phyloP scores from a whole-genome alignment of 2,113 vertebrate genomes.

The Jacana jacana region DNA sequence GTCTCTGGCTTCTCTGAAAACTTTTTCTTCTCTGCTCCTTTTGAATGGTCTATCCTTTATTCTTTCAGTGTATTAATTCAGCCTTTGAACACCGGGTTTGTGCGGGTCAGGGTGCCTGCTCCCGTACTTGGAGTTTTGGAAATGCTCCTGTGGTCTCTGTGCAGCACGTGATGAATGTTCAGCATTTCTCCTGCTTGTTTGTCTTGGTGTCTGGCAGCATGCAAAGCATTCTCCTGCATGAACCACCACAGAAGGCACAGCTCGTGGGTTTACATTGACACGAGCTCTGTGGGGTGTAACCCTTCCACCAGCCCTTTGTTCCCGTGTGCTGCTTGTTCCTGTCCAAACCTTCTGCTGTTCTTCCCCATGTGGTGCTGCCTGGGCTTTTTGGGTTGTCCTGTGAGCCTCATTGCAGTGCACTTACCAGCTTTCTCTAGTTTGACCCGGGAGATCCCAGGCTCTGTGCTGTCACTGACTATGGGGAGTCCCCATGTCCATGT shows the following conservation, averaged over 20 bases:
- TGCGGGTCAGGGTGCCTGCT: not conserved
- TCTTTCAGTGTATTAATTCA: slow-evolving; percentile 24
- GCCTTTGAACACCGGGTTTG: not conserved
- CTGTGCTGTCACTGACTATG: not conserved
- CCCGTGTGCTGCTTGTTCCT: not conserved
- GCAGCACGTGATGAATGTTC: not conserved
- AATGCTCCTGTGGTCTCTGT: not conserved
- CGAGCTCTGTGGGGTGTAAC: not conserved
- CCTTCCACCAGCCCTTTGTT: not conserved
- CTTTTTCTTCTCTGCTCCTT: slow-evolving; percentile 95
- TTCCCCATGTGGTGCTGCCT: not conserved
- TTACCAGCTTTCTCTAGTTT: not conserved
- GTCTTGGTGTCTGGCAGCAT: slow-evolving; percentile 3
- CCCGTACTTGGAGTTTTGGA: not conserved
- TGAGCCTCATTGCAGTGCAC: not conserved
- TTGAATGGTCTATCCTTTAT: slow-evolving; percentile 92
- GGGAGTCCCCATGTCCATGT: not conserved
- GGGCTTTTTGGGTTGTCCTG: not conserved
- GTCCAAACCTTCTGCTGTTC: not conserved
- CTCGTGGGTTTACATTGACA: not conserved
- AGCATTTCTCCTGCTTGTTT: slow-evolving; percentile 18
- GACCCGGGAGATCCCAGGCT: not conserved
- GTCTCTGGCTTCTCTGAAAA: slow-evolving; percentile 91
- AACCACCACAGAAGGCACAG: not conserved
- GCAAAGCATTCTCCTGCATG: slow-evolving; percentile 23